These are phyloP conservation scores for Spialia ferax DNA, from an alignment of 2,888 invertebrate genomes.

Conservation along the genomic window DNA sequence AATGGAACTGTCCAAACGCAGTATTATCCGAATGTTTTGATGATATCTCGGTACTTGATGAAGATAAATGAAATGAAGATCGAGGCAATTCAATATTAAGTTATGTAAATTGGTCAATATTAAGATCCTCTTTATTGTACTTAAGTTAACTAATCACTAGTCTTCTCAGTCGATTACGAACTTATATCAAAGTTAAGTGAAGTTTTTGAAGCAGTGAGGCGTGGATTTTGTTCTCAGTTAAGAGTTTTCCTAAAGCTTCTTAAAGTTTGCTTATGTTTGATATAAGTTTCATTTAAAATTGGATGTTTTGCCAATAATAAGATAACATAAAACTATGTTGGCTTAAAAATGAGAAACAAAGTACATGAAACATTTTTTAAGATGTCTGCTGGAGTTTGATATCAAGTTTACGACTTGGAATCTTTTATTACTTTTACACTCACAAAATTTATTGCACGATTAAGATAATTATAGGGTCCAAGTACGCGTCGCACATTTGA, in stretches of 20 bases:
- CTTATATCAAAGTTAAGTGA: conserved; percentile 40
- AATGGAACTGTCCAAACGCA: conserved; percentile 57
- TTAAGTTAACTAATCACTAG: conserved; percentile 60
- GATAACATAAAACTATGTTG: not conserved
- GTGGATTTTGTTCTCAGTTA: too few relatives aligned
- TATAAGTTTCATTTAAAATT: conserved; percentile 1
- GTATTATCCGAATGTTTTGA: conserved; percentile 56
- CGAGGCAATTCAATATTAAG: conserved; percentile 41
- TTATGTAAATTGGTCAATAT: conserved; percentile 35
- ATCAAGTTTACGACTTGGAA: conserved; percentile 19
- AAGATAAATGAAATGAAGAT: conserved; percentile 38
- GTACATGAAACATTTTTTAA: conserved; percentile 23
- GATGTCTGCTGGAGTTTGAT: conserved; percentile 3
- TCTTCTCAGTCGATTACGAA: conserved; percentile 47
- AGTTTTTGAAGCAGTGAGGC: not conserved
- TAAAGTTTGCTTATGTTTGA: not conserved
- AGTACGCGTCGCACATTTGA: conserved; percentile 19
- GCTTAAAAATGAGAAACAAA: conserved; percentile 17
- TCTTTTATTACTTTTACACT: conserved; percentile 24
- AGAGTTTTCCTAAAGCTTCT: not conserved
- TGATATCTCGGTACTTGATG: conserved; percentile 38
- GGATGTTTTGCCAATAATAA: not conserved
- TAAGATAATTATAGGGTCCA: conserved; percentile 30
- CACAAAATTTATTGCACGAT: conserved; percentile 31
- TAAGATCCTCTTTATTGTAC: conserved; percentile 51